A percentile compares a stretch with the other conserved stretches of the same genome.
Conservation (phyloP, 2,113 vertebrate genomes). For the Microcebus lehilahytsara region DNA sequence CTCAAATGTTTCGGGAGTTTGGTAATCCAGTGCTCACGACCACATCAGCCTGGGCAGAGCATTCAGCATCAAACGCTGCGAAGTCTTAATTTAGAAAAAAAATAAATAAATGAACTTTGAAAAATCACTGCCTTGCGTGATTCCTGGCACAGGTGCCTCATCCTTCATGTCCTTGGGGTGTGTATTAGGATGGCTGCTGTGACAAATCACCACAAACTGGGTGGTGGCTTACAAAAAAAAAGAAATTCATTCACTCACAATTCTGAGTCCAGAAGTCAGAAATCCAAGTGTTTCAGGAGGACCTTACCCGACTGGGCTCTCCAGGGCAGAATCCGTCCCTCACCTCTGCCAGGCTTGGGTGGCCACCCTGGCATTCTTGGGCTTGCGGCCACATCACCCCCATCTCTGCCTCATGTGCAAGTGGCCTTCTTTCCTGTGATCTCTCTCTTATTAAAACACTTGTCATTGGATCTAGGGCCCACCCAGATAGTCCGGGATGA, state of each 20-base stretch:
- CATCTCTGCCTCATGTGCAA: not conserved
- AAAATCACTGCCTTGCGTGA: not conserved
- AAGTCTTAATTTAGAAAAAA: not conserved
- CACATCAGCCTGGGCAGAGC: not conserved
- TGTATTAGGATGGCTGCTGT: not conserved
- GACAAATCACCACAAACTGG: not conserved
- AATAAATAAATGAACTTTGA: not conserved
- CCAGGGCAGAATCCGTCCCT: rapidly evolving
- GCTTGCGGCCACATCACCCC: not conserved
- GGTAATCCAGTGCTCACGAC: not conserved
- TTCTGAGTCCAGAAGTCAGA: not conserved
- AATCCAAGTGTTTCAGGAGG: not conserved
- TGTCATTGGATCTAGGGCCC: not conserved
- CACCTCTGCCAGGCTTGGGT: not conserved
- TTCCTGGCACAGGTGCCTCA: not conserved
- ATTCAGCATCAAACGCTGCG: not conserved
- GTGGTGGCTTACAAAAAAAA: not conserved
- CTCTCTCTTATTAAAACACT: not conserved
- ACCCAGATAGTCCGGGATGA: not conserved
- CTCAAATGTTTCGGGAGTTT: not conserved
- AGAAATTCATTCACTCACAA: not conserved
- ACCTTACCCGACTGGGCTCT: rapidly evolving
- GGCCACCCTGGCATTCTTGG: not conserved
- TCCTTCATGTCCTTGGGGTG: not conserved
- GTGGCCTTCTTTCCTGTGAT: not conserved